Conservation (phyloP, 2,888 invertebrate genomes). For the Cantharis rufa region DNA sequence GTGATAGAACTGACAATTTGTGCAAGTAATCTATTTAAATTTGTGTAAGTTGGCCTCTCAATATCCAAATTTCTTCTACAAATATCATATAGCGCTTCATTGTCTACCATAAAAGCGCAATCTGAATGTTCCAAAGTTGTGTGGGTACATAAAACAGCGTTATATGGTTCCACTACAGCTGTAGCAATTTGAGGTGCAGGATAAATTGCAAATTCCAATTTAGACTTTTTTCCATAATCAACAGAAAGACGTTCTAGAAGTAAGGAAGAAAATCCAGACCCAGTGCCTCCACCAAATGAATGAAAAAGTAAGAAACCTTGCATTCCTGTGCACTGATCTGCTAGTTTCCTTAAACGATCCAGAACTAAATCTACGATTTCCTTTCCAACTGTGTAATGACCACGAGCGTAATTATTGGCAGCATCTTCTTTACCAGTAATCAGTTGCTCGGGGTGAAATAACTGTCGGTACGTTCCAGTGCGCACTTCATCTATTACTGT, state of each 20-base stretch:
- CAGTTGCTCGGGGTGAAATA: conserved; percentile 61
- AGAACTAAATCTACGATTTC: conserved; percentile 57
- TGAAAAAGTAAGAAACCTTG: conserved; percentile 53
- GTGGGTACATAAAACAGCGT: background rate
- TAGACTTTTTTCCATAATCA: background rate
- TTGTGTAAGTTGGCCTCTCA: conserved; percentile 63
- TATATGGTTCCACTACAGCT: background rate
- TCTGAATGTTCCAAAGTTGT: background rate
- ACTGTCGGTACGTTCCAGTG: conserved; percentile 67
- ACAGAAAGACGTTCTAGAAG: conserved; percentile 58
- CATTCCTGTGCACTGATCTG: background rate
- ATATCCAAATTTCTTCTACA: conserved; percentile 65
- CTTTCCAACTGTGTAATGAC: conserved; percentile 58
- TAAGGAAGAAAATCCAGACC: conserved; percentile 61
- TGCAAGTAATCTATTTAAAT: conserved; percentile 65
- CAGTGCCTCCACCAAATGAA: conserved; percentile 53
- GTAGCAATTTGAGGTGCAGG: background rate
- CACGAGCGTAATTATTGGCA: conserved; percentile 3
- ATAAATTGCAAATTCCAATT: background rate
- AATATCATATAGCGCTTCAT: conserved; percentile 55
- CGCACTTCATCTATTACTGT: conserved; percentile 60
- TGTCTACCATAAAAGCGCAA: background rate
- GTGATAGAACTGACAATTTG: conserved; percentile 64
- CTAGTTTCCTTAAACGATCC: background rate
- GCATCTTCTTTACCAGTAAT: conserved; percentile 59